A percentile compares a stretch with the other conserved stretches of the same genome.
phyloP scores from a whole-genome alignment of 1,140 invertebrate genomes.

The Phocides pigmalion region DNA sequence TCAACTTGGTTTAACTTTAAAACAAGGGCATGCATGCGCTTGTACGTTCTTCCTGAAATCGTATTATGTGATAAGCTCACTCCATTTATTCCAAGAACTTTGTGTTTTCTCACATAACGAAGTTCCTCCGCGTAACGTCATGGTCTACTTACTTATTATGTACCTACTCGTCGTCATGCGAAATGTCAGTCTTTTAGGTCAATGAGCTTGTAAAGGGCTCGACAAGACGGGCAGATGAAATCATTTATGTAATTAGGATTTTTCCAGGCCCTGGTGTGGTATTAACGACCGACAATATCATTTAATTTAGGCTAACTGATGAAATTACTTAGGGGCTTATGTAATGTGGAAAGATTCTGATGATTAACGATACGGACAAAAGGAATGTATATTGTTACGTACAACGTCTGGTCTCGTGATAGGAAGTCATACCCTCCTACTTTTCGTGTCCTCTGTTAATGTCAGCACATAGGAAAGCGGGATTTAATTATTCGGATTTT shows the following conservation, averaged over 20 bases:
- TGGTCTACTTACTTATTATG: constrained; percentile 10
- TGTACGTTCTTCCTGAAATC: constrained; percentile 5
- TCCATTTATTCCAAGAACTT: constrained; percentile 6
- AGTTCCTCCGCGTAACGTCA: constrained; percentile 7
- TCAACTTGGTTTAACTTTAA: constrained; percentile 18
- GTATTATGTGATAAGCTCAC: constrained; percentile 13
- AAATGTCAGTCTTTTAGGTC: constrained; percentile 23
- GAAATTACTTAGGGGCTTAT: too few species aligned
- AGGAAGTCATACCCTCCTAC: too few species aligned
- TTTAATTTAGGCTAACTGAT: neutral
- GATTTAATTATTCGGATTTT: too few species aligned
- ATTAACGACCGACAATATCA: neutral
- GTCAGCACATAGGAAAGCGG: too few species aligned
- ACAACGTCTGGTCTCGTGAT: too few species aligned
- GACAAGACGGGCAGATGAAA: constrained; percentile 17
- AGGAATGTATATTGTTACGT: too few species aligned
- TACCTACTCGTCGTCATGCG: constrained; percentile 5
- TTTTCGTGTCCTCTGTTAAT: too few species aligned
- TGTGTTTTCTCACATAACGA: constrained; percentile 13
- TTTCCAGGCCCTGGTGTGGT: neutral
- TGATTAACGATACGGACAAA: too few species aligned
- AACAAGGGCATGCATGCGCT: neutral
- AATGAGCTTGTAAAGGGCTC: constrained; percentile 18
- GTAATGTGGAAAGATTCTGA: too few species aligned
- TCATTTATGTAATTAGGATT: constrained; percentile 24